Conservation (phyloP, 1,140 invertebrate species). For the Ips nitidus region DNA sequence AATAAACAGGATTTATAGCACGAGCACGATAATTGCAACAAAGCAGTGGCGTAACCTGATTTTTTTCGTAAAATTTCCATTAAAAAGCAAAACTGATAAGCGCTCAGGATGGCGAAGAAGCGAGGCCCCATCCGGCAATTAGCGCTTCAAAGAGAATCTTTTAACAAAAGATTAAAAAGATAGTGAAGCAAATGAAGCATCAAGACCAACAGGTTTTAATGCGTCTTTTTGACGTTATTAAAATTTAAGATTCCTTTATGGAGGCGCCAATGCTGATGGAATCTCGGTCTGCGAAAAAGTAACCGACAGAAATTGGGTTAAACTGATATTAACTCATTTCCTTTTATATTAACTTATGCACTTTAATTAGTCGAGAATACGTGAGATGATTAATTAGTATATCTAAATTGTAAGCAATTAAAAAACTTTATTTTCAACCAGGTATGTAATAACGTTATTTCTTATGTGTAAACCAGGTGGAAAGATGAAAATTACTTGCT, state of each 20-base stretch:
- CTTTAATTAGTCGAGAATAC: too few species aligned
- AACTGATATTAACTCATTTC: background rate
- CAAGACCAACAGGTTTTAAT: constrained; percentile 5
- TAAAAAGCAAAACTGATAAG: background rate
- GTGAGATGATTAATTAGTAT: too few species aligned
- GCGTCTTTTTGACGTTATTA: background rate
- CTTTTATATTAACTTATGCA: too few species aligned
- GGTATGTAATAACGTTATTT: too few species aligned
- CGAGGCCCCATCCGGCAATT: background rate
- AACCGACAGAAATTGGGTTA: constrained; percentile 3
- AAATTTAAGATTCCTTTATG: background rate
- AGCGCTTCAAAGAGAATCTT: constrained; percentile 4
- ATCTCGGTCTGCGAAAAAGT: background rate
- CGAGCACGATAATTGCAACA: background rate
- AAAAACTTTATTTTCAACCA: too few species aligned
- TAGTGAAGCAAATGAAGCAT: constrained; percentile 1
- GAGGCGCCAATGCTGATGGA: constrained; percentile 1
- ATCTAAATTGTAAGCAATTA: too few species aligned
- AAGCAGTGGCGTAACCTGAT: background rate
- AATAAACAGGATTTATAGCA: background rate
- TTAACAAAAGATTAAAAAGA: constrained; percentile 2
- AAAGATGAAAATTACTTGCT: too few species aligned
- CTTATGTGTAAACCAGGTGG: too few species aligned
- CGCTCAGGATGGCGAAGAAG: too few species aligned
- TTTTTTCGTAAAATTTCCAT: background rate